phyloP scores from a whole-genome alignment of 2,888 invertebrate species.

The Mythimna ferrago region DNA sequence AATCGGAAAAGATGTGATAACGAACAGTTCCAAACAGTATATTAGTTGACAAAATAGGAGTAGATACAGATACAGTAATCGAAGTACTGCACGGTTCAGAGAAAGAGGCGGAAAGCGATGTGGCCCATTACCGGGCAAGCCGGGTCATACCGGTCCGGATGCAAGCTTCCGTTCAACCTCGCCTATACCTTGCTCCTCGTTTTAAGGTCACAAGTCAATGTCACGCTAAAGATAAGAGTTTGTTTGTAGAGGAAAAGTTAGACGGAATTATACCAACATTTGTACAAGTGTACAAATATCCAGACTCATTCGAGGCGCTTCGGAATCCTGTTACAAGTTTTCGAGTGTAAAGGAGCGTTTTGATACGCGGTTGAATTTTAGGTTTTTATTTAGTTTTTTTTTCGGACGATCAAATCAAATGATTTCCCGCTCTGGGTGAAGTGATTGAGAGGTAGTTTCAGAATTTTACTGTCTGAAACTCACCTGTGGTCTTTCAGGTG shows the following conservation, averaged over 20 bases:
- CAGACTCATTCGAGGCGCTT: background rate
- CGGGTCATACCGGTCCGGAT: constrained; percentile 49
- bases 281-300: background rate
- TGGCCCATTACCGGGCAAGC: constrained; percentile 46
- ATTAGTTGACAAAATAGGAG: background rate
- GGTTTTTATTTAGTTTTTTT: background rate
- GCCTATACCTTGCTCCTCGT: constrained; percentile 7
- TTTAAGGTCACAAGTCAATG: constrained; percentile 14
- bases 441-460: no score
- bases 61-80: constrained; percentile 3
- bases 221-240: background rate
- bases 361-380: constrained; percentile 7
- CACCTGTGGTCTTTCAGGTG: no score
- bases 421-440: no score
- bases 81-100: constrained; percentile 1
- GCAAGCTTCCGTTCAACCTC: constrained; percentile 30
- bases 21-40: background rate
- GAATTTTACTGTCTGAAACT: no score
- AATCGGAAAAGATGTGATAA: background rate
- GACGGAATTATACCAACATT: background rate
- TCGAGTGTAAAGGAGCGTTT: background rate
- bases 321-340: background rate
- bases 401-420: no score
- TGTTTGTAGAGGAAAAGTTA: background rate
- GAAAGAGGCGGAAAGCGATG: constrained; percentile 37